These are phyloP conservation scores for Calameuta pallipes DNA, from an alignment of 2,888 invertebrate species.

Conservation along the genomic window DNA sequence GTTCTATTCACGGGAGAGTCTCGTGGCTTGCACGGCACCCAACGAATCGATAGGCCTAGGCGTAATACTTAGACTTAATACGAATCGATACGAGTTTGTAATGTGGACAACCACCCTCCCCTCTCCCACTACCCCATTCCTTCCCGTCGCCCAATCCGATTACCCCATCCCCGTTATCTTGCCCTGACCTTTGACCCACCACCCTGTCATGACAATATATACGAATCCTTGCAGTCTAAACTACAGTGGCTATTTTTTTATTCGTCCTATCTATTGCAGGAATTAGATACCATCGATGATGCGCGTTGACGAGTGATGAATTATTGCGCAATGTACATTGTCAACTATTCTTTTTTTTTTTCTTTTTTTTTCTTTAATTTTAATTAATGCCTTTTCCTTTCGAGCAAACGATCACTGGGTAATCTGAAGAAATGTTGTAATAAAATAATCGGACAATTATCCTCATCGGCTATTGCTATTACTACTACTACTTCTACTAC, in stretches of 20 bases:
- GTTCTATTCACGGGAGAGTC: neutral
- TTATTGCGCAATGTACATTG: neutral
- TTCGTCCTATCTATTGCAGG: neutral
- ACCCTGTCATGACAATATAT: conserved; percentile 47
- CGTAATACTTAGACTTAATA: neutral
- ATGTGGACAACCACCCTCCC: neutral
- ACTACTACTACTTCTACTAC: neutral
- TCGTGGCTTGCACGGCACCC: neutral
- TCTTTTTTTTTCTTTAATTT: neutral
- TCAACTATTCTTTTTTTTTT: neutral
- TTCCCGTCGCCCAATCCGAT: neutral
- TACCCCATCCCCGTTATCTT: neutral
- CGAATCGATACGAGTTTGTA: neutral
- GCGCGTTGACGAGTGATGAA: neutral
- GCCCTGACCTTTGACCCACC: neutral
- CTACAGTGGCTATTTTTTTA: conserved; percentile 21
- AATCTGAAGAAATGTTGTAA: neutral
- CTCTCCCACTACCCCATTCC: neutral
- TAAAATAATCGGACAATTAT: neutral
- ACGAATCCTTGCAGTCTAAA: conserved; percentile 42
- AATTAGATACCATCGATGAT: neutral
- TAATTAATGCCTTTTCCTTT: neutral
- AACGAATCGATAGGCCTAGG: neutral
- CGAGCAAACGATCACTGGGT: neutral
- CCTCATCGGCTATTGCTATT: neutral